Evolutionary conservation across 92 coral and sea anemone species (phyloP).

Genomic region (Metridium senile): DNA sequence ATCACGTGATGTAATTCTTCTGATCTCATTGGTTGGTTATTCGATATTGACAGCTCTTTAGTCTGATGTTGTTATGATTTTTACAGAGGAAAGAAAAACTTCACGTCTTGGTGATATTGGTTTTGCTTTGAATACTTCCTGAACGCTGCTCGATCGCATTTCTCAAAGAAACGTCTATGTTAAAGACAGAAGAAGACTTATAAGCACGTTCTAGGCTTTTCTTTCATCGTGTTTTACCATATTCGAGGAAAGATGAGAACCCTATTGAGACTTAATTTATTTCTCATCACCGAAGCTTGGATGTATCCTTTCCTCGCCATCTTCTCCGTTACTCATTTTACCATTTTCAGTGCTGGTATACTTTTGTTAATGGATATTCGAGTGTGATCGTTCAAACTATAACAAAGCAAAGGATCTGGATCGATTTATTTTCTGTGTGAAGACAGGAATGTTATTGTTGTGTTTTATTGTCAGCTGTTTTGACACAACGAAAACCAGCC

Average conservation of each 20-base stretch:
- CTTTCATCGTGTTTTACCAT: background rate
- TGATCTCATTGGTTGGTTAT: constrained; percentile 24
- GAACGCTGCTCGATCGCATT: background rate
- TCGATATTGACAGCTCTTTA: constrained; percentile 18
- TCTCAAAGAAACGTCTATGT: background rate
- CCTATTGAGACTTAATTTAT: constrained; percentile 71
- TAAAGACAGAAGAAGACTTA: background rate
- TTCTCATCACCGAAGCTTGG: constrained; percentile 82
- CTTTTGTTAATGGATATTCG: constrained; percentile 74
- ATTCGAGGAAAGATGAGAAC: constrained; percentile 27
- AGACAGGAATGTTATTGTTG: constrained; percentile 1
- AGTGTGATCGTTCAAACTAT: constrained; percentile 16
- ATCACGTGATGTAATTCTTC: constrained; percentile 11
- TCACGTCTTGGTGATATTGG: background rate
- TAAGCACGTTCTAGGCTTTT: constrained; percentile 4
- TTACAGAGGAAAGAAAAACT: background rate
- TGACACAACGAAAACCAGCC: background rate
- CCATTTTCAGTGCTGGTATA: constrained; percentile 66
- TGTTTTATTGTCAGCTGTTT: constrained; percentile 24
- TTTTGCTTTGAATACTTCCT: background rate
- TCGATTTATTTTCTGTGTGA: background rate
- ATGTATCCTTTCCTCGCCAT: constrained; percentile 72
- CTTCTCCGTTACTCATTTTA: constrained; percentile 74
- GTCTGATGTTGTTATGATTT: constrained; percentile 23
- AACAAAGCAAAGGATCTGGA: background rate